phyloP scores from a whole-genome alignment of 2,888 invertebrate genomes.

The Leptopilina drosophilae region DNA sequence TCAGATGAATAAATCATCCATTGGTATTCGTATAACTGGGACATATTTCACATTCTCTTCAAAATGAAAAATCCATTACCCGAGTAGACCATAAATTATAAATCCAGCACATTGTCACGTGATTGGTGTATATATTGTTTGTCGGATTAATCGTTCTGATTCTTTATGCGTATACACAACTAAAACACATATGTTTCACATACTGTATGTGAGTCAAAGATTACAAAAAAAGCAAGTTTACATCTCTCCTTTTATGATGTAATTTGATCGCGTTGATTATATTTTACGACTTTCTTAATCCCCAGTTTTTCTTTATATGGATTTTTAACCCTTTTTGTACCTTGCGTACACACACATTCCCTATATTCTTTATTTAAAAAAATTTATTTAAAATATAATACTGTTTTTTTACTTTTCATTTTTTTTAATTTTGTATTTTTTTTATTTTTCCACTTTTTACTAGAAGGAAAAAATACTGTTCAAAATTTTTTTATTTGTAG shows the following conservation, averaged over 20 bases:
- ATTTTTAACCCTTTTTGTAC: not conserved
- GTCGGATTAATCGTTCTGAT: slow-evolving; percentile 15
- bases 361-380: not conserved
- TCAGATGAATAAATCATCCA: slow-evolving; percentile 10
- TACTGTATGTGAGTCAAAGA: not conserved
- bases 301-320: not conserved
- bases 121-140: slow-evolving; percentile 29
- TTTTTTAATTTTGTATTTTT: too few species aligned
- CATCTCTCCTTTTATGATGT: not conserved
- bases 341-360: too few species aligned
- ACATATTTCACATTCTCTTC: slow-evolving; percentile 19
- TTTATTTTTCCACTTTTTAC: too few species aligned
- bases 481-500: too few species aligned
- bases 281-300: not conserved
- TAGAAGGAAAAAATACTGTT: too few species aligned
- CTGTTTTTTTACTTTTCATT: too few species aligned
- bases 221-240: not conserved
- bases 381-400: too few species aligned
- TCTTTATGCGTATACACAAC: not conserved
- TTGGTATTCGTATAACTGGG: not conserved
- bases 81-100: slow-evolving; percentile 9
- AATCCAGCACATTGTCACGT: slow-evolving; percentile 15
- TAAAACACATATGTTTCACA: not conserved
- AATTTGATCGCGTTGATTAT: not conserved
- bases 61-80: slow-evolving; percentile 29